phyloP scores from a whole-genome alignment of 2,888 invertebrate species.

The Pollenia labialis region DNA sequence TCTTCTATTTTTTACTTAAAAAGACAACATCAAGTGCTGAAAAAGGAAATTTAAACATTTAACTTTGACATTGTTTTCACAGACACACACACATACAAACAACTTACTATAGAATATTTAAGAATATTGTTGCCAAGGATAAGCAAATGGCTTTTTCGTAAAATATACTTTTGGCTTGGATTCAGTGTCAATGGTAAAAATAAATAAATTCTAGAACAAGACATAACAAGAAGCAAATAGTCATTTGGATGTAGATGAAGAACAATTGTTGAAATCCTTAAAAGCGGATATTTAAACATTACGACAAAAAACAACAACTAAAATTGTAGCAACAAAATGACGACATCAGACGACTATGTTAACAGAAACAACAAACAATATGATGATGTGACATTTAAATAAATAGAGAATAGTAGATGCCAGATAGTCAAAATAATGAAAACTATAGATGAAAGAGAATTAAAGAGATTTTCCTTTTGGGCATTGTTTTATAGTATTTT shows the following conservation, averaged over 20 bases:
- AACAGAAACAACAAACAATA: not conserved
- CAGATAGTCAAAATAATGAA: too few relatives aligned
- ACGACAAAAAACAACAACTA: conserved; percentile 15
- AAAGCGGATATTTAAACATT: conserved; percentile 57
- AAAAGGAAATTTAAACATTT: conserved; percentile 50
- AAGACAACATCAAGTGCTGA: conserved; percentile 9
- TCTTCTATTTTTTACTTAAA: conserved; percentile 15
- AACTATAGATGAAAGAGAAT: too few relatives aligned
- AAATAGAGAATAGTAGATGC: too few relatives aligned
- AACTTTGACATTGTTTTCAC: conserved; percentile 42
- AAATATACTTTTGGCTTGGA: conserved; percentile 6
- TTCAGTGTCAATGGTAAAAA: conserved; percentile 32
- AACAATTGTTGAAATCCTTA: conserved; percentile 45
- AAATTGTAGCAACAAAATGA: conserved; percentile 1
- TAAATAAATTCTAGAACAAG: conserved; percentile 17
- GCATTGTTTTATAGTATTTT: too few relatives aligned
- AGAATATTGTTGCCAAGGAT: not conserved
- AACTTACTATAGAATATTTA: too few relatives aligned
- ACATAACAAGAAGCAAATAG: conserved; percentile 2
- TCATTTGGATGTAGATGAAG: conserved; percentile 29
- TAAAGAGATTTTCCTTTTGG: too few relatives aligned
- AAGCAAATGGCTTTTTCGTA: conserved; percentile 31
- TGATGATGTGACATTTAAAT: not conserved
- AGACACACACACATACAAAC: not conserved
- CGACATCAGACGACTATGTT: conserved; percentile 1